These are phyloP conservation scores for Mastomys coucha DNA, from an alignment of 2,113 vertebrate genomes.

Conservation along the genomic window DNA sequence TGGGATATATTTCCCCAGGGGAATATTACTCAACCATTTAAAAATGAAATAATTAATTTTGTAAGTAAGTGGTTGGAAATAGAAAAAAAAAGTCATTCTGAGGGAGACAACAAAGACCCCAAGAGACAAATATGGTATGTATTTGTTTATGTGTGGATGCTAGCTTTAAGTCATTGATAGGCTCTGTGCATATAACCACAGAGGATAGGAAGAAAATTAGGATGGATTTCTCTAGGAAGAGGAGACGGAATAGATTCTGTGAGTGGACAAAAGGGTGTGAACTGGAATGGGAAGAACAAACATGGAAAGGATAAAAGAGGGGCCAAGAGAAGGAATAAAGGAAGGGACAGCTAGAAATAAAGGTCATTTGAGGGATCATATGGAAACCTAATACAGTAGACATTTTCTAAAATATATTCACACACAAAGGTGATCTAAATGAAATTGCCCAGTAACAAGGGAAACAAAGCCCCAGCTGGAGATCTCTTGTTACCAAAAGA, in stretches of 20 bases:
- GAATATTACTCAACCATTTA: background rate
- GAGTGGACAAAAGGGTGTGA: background rate
- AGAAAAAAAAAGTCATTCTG: background rate
- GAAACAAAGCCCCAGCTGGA: background rate
- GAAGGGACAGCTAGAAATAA: background rate
- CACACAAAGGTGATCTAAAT: background rate
- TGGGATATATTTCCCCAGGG: background rate
- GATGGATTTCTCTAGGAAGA: background rate
- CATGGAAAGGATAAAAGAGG: background rate
- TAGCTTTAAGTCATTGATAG: background rate
- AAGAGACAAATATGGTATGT: background rate
- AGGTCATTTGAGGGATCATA: background rate
- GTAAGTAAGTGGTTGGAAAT: background rate
- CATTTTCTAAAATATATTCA: background rate
- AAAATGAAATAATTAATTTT: background rate
- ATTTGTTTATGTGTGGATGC: background rate
- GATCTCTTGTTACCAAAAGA: background rate
- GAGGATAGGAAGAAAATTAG: background rate
- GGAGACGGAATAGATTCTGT: background rate
- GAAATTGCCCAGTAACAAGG: background rate
- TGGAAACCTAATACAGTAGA: background rate
- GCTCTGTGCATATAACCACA: background rate
- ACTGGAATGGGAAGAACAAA: background rate
- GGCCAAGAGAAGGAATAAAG: background rate
- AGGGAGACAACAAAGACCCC: background rate